Conservation (phyloP, 2,113 vertebrate genomes). For the Pardalotus punctatus region DNA sequence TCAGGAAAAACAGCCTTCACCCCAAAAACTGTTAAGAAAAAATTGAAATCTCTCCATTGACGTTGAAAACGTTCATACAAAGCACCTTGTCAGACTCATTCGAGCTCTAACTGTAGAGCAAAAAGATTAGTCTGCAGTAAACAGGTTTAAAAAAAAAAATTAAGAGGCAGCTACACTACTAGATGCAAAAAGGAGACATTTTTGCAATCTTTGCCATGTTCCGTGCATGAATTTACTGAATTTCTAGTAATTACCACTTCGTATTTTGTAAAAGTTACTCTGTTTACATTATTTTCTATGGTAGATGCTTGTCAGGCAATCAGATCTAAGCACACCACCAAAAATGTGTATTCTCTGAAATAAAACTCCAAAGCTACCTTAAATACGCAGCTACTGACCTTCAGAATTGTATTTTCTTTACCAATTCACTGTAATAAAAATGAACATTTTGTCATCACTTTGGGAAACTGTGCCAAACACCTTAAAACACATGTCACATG, state of each 20-base stretch:
- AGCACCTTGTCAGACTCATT: background rate
- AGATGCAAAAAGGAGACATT: background rate
- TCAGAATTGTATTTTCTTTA: constrained; percentile 64
- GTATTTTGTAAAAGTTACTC: constrained; percentile 7
- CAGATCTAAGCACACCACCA: background rate
- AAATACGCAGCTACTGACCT: constrained; percentile 63
- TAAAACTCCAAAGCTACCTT: constrained; percentile 33
- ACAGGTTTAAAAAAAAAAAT: background rate
- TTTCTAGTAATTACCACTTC: background rate
- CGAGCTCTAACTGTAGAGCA: background rate
- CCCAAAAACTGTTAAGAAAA: background rate
- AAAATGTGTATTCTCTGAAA: constrained; percentile 35
- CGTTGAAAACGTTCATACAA: background rate
- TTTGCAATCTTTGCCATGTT: constrained; percentile 2
- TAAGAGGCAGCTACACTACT: background rate
- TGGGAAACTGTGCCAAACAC: constrained; percentile 79
- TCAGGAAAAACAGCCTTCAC: background rate
- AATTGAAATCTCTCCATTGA: background rate
- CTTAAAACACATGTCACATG: constrained; percentile 82
- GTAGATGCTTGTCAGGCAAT: constrained; percentile 21
- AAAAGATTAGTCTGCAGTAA: background rate
- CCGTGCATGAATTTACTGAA: background rate
- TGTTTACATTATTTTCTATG: constrained; percentile 26
- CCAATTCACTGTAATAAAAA: constrained; percentile 72
- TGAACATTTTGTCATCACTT: constrained; percentile 81